Base-by-base conservation (phyloP, 1,140 invertebrate species). In the Oryzaephilus surinamensis region DNA sequence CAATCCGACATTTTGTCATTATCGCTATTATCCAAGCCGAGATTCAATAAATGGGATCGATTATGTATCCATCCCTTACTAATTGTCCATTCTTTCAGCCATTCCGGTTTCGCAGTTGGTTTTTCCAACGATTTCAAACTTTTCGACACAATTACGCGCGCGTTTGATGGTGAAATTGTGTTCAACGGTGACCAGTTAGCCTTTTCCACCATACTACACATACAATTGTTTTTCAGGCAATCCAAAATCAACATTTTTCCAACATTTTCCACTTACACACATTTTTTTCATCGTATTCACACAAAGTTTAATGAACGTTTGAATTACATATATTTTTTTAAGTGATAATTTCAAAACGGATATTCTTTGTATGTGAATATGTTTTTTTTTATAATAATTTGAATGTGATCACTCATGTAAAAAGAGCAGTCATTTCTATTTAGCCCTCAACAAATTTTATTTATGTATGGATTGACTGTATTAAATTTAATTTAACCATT, bases 1-100 rank as follows among this genome's bases (percentile, higher is more conserved):
- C 13, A 18, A n/a, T n/a, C 13, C 4, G 27, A 6, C 6, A 29
- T 24, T 8, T 18, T 19, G 1, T 31, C 31, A 5, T 23, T 14
- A 6, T 28, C 26, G 15, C 12, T 13, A 5, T 26, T 43, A 24
- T 47, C 38, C 6, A 12, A 27, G 18, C 47, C 45, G 18, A 55
- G 41, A 6, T 38, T 46, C 5, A 60, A 33, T 24, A 60, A 35
- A 41, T 61, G 55, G 7, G 46, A 50, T 40, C 50, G 48, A 35
- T 61, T 60, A 41, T 59, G 57, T 14, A 60, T 56, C 60, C 60
- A 62, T 3, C 60, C 60, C 36, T 62, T 62, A 15, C 58, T 61
- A 11, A 62, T 60, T 10, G 60, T 62, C 60, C 60, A 62, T 42
- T 62, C 57, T 27, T 61, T 62, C 27, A 60, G 38, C 58, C 58